Evolutionary conservation across 92 coral and sea anemone genomes (phyloP).

Genomic region (Blastomussa wellsi): DNA sequence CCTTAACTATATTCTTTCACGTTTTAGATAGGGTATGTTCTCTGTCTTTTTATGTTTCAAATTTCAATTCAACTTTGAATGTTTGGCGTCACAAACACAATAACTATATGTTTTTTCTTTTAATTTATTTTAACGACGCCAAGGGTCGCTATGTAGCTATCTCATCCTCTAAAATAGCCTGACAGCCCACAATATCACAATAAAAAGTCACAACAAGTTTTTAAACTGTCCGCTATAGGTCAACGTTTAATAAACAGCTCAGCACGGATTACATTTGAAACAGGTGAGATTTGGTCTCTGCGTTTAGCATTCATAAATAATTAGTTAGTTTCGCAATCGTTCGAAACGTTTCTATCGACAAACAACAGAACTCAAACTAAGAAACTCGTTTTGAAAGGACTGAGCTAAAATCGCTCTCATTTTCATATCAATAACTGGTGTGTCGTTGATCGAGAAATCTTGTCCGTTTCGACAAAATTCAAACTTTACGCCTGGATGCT

Average conservation of each 20-base stretch:
- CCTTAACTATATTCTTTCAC: no score
- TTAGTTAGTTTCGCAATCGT: not conserved
- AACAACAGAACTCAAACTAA: not conserved
- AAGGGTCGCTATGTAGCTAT: not conserved
- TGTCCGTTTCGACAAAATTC: not conserved
- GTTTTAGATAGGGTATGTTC: no score
- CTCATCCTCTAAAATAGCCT: not conserved
- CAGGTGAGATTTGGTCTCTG: constrained; percentile 10
- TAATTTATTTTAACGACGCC: not conserved
- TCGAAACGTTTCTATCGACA: not conserved
- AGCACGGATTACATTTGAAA: not conserved
- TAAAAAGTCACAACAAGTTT: not conserved
- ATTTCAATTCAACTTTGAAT: not conserved
- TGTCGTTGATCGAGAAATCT: not conserved
- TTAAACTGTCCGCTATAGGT: not conserved
- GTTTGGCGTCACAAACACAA: not conserved
- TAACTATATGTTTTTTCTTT: not conserved
- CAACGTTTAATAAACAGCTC: not conserved
- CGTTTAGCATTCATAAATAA: not conserved
- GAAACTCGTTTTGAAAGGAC: not conserved
- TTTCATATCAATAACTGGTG: not conserved
- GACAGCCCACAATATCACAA: not conserved
- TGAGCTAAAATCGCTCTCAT: not conserved
- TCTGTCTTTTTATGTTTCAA: not conserved
- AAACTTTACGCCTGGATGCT: not conserved